phyloP scores from a whole-genome alignment of 1,140 invertebrate species.

The Cyrtorhinus lividipennis region DNA sequence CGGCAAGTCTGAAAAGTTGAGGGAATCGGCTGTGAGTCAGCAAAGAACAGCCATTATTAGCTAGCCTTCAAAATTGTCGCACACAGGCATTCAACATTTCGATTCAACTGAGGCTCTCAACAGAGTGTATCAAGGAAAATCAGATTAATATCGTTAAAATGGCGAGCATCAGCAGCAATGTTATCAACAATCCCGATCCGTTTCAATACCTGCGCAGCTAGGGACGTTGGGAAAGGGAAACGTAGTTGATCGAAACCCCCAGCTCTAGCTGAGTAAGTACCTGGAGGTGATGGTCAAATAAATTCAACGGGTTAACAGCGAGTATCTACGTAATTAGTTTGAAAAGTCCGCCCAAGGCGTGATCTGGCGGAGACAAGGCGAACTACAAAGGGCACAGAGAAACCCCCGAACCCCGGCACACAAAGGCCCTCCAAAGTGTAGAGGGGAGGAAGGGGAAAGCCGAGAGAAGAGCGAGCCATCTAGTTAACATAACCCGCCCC shows the following conservation, averaged over 20 bases:
- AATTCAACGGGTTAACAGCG: not conserved
- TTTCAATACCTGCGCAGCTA: too few species aligned
- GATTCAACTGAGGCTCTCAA: too few species aligned
- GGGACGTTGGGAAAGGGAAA: too few species aligned
- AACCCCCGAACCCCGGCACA: not conserved
- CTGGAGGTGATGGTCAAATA: constrained; percentile 4
- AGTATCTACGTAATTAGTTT: constrained; percentile 7
- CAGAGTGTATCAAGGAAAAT: too few species aligned
- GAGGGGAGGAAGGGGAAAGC: not conserved
- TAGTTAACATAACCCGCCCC: constrained; percentile 7
- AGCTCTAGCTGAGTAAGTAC: not conserved
- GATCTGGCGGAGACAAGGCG: constrained; percentile 2
- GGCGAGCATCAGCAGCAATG: too few species aligned
- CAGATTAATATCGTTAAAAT: too few species aligned
- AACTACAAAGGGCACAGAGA: not conserved
- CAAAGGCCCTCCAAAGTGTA: not conserved
- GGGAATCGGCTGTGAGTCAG: too few species aligned
- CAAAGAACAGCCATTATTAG: too few species aligned
- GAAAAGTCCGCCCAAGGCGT: constrained; percentile 4
- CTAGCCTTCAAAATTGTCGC: too few species aligned
- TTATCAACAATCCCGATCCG: too few species aligned
- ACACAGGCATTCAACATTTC: too few species aligned
- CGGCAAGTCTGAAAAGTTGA: too few species aligned
- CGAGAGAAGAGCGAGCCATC: not conserved
- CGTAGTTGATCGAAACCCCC: not conserved